phyloP scores from a whole-genome alignment of 2,113 vertebrate species.

The Kryptolebias marmoratus region DNA sequence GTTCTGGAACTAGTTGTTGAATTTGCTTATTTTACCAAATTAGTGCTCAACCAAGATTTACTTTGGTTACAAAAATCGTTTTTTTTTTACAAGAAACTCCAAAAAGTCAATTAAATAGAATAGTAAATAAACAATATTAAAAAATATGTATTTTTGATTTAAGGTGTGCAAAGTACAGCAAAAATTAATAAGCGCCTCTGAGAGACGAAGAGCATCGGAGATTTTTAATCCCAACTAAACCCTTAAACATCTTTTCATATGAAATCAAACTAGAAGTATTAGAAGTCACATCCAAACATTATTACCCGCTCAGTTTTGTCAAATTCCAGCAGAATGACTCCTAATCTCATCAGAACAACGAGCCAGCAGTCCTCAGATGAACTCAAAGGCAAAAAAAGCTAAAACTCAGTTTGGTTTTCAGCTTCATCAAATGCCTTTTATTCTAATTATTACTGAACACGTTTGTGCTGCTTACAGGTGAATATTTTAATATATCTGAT shows the following conservation, averaged over 20 bases:
- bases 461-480: background rate
- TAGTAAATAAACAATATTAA: too few species aligned
- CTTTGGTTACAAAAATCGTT: too few species aligned
- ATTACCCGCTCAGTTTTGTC: background rate
- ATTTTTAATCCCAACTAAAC: constrained; percentile 5
- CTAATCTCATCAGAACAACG: background rate
- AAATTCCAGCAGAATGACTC: background rate
- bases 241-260: constrained; percentile 1
- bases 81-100: too few species aligned
- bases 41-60: too few species aligned
- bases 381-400: background rate
- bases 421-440: background rate
- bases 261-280: background rate
- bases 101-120: too few species aligned
- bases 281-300: background rate
- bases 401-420: background rate
- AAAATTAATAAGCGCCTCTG: background rate
- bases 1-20: too few species aligned
- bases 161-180: background rate
- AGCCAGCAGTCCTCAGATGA: background rate
- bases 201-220: background rate
- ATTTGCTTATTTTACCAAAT: too few species aligned
- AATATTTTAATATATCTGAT: background rate
- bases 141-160: background rate
- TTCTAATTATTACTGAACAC: background rate